Percentiles rank a stretch among this genome's conserved stretches.
Conservation (phyloP, 2,113 vertebrate species). For the Nycticryphes semicollaris region DNA sequence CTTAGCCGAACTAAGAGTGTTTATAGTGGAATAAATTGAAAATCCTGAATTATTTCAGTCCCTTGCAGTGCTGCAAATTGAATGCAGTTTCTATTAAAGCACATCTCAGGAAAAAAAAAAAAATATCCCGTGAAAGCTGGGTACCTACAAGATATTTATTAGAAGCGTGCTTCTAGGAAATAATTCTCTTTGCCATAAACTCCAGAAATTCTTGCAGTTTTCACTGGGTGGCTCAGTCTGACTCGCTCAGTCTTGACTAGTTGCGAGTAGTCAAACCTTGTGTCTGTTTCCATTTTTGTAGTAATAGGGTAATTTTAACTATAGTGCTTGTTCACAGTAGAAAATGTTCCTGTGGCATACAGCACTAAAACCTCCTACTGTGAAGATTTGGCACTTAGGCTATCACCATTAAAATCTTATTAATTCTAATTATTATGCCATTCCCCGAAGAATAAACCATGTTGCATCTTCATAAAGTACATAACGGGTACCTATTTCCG, state of each 20-base stretch:
- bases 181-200: not conserved
- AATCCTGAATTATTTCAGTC: not conserved
- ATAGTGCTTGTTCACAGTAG: not conserved
- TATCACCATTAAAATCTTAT: slow-evolving; percentile 64
- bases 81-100: not conserved
- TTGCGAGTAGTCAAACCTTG: not conserved
- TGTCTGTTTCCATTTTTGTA: slow-evolving; percentile 14
- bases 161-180: not conserved
- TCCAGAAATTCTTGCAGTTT: not conserved
- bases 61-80: not conserved
- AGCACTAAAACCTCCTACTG: slow-evolving; percentile 42
- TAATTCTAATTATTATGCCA: slow-evolving; percentile 62
- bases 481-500: not conserved
- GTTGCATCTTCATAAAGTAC: slow-evolving; percentile 32
- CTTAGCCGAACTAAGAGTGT: not conserved
- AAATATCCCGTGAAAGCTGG: not conserved
- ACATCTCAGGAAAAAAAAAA: not conserved
- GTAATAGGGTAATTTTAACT: slow-evolving; percentile 46
- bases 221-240: not conserved
- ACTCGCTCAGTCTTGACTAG: not conserved
- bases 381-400: slow-evolving; percentile 59
- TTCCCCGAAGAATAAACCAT: slow-evolving; percentile 47
- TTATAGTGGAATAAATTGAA: not conserved
- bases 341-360: slow-evolving; percentile 50
- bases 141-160: not conserved